These are phyloP conservation scores for Sphaerodactylus townsendi DNA, from an alignment of 2,113 vertebrate species.

Conservation along the genomic window DNA sequence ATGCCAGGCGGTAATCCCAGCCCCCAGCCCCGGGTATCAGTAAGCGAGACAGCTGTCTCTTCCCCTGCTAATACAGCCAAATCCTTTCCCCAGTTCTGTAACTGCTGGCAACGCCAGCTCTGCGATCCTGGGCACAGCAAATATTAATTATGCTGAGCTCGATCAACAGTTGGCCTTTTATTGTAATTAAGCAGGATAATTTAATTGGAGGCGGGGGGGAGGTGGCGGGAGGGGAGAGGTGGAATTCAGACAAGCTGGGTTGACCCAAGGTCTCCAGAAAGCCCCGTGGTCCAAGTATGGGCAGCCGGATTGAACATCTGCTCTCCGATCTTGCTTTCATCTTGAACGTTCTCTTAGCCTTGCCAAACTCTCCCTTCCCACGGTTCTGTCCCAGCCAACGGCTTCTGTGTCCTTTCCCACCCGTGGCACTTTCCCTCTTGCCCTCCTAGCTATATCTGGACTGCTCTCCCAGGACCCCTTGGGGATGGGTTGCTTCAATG, in stretches of 20 bases:
- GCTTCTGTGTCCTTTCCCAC: background rate
- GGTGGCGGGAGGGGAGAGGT: background rate
- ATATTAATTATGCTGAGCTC: conserved; percentile 4
- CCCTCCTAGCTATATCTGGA: background rate
- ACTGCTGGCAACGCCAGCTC: background rate
- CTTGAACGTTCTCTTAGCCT: background rate
- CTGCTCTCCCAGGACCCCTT: background rate
- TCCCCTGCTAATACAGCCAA: conserved; percentile 23
- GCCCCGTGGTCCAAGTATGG: background rate
- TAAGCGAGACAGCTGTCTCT: conserved; percentile 11
- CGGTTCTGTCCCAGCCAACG: background rate
- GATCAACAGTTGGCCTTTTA: conserved; percentile 12
- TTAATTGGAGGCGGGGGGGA: conserved; percentile 11
- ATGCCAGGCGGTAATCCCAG: conserved; percentile 11
- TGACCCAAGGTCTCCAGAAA: conserved; percentile 8
- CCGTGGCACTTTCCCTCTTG: background rate
- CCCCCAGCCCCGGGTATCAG: background rate
- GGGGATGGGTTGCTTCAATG: too few relatives aligned
- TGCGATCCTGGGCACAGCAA: background rate
- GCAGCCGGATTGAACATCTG: background rate
- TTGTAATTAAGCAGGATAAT: conserved; percentile 21
- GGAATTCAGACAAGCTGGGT: background rate
- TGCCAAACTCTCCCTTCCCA: background rate
- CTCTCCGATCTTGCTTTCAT: background rate
- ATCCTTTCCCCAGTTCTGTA: background rate